Percentiles rank a stretch among this genome's conserved stretches.
These are phyloP conservation scores for Zoanthus sociatus DNA, from an alignment of 92 coral and sea anemone species.

Conservation along the genomic window DNA sequence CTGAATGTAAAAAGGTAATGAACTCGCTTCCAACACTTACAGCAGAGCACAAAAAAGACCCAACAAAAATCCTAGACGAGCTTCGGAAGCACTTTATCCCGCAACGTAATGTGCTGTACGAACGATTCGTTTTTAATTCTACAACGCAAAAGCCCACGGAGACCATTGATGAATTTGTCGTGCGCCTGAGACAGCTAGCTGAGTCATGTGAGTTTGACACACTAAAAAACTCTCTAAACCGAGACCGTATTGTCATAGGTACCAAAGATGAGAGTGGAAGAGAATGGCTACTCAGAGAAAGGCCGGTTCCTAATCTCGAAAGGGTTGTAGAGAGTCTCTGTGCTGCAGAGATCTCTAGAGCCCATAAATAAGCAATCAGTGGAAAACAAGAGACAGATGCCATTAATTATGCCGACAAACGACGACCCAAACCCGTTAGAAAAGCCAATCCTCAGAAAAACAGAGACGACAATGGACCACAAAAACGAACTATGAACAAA, in stretches of 20 bases:
- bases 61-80: slow-evolving; percentile 43
- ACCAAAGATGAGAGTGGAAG: slow-evolving; percentile 52
- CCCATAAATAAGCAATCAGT: too few relatives aligned
- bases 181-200: slow-evolving; percentile 49
- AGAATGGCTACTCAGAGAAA: slow-evolving; percentile 53
- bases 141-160: slow-evolving; percentile 48
- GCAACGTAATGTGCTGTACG: slow-evolving; percentile 48
- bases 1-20: too few relatives aligned
- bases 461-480: neutral
- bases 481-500: neutral
- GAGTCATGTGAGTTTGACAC: slow-evolving; percentile 47
- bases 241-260: slow-evolving; percentile 55
- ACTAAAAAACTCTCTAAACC: slow-evolving; percentile 48
- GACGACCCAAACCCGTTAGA: neutral
- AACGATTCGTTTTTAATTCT: slow-evolving; percentile 52
- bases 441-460: neutral
- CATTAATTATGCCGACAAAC: neutral
- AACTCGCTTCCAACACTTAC: slow-evolving; percentile 43
- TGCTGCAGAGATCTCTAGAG: neutral
- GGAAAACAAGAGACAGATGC: neutral
- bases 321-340: slow-evolving; percentile 31
- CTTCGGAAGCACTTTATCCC: slow-evolving; percentile 56
- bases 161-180: slow-evolving; percentile 42
- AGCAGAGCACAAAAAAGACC: slow-evolving; percentile 53
- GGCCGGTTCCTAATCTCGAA: slow-evolving; percentile 40